These are phyloP conservation scores for Bucco capensis DNA, from an alignment of 2,113 vertebrate genomes.

Conservation along the genomic window DNA sequence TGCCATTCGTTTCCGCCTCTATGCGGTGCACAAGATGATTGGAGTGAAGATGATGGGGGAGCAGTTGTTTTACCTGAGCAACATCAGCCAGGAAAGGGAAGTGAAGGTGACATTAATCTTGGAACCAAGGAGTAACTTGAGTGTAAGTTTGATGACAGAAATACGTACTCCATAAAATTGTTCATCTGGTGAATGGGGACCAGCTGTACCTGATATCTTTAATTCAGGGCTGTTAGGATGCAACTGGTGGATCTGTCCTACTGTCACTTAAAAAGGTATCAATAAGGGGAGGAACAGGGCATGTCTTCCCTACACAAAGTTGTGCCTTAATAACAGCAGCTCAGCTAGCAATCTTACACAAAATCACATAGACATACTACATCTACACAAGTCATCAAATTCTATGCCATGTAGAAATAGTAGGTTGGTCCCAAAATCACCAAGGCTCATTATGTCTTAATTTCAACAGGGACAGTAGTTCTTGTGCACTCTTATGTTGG, in stretches of 20 bases:
- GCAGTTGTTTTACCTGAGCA: slow-evolving; percentile 80
- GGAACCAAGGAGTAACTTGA: slow-evolving; percentile 89
- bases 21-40: slow-evolving; percentile 83
- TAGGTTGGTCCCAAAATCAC: background rate
- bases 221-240: background rate
- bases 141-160: slow-evolving; percentile 74
- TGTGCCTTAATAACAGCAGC: background rate
- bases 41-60: slow-evolving; percentile 95
- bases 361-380: background rate
- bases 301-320: background rate
- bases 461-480: background rate
- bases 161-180: background rate
- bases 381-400: background rate
- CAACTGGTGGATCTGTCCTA: background rate
- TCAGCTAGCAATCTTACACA: background rate
- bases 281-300: background rate
- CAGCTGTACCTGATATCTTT: background rate
- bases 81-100: slow-evolving; percentile 71
- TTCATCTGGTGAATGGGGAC: background rate
- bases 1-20: slow-evolving; percentile 89
- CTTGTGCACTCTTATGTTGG: background rate
- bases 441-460: background rate
- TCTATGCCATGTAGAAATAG: background rate
- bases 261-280: background rate
- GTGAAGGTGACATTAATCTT: slow-evolving; percentile 81